These are phyloP conservation scores for Oncorhynchus gorbuscha DNA, from an alignment of 2,113 vertebrate species.

Conservation along the genomic window DNA sequence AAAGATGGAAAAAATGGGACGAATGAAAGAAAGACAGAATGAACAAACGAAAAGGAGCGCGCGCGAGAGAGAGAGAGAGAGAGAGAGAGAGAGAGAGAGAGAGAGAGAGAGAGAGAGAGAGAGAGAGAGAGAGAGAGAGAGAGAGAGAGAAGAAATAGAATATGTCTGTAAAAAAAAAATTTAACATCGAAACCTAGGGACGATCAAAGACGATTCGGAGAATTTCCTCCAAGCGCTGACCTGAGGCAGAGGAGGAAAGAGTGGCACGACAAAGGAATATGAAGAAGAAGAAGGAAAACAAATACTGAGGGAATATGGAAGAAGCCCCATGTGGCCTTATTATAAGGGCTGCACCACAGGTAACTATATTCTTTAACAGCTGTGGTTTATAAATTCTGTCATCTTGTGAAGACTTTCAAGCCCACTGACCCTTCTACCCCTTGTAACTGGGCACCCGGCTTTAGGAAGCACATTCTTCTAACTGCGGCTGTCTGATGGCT, in stretches of 20 bases:
- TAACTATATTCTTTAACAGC: slow-evolving; percentile 76
- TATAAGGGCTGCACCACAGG: slow-evolving; percentile 82
- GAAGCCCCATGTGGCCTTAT: slow-evolving; percentile 88
- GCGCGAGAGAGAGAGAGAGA: slow-evolving; percentile 48
- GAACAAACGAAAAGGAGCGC: slow-evolving; percentile 1
- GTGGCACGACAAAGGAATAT: slow-evolving; percentile 75
- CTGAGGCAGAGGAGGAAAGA: slow-evolving; percentile 51
- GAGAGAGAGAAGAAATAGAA: slow-evolving; percentile 43
- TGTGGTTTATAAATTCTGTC: slow-evolving; percentile 87
- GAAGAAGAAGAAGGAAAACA: slow-evolving; percentile 57
- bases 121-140: slow-evolving; percentile 51
- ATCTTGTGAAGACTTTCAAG: slow-evolving; percentile 83
- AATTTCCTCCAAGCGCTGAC: slow-evolving; percentile 67
- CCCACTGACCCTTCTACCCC: slow-evolving; percentile 80
- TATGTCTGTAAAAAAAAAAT: slow-evolving; percentile 77
- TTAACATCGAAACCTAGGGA: slow-evolving; percentile 54
- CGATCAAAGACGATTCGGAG: slow-evolving; percentile 68
- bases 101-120: slow-evolving; percentile 50
- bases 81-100: slow-evolving; percentile 55
- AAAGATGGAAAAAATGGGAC: slow-evolving; percentile 38
- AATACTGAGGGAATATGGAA: slow-evolving; percentile 74
- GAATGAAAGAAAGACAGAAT: background rate
- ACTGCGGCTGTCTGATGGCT: slow-evolving; percentile 59
- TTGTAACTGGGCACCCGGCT: slow-evolving; percentile 71
- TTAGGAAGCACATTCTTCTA: slow-evolving; percentile 56